Evolutionary conservation across 2,888 invertebrate species (phyloP).

Genomic region (Galerucella pusilla): DNA sequence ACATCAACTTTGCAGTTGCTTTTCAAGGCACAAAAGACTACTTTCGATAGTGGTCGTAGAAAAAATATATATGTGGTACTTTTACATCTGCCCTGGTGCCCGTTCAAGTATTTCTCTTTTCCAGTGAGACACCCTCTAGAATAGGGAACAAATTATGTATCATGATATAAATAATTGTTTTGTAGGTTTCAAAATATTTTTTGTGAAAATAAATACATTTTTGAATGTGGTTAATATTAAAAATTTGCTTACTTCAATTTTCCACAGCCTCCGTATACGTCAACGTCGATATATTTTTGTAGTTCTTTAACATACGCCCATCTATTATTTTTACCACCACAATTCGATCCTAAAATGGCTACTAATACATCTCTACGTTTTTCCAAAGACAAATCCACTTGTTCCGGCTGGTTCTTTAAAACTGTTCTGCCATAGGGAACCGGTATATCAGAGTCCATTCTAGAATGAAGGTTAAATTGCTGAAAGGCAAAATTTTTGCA

Average conservation of each 20-base stretch:
- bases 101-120: no score
- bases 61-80: no score
- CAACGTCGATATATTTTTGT: conserved; percentile 69
- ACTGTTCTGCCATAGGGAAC: conserved; percentile 75
- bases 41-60: no score
- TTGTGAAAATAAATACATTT: neutral
- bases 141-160: no score
- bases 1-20: no score
- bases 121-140: no score
- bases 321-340: conserved; percentile 66
- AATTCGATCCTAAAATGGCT: conserved; percentile 72
- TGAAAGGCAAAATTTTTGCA: neutral
- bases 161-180: no score
- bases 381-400: conserved; percentile 47
- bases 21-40: no score
- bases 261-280: conserved; percentile 71
- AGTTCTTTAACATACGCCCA: conserved; percentile 70
- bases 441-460: conserved; percentile 74
- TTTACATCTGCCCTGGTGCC: no score
- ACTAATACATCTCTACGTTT: conserved; percentile 67
- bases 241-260: conserved; percentile 53
- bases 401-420: conserved; percentile 45
- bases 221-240: neutral
- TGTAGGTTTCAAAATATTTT: no score
- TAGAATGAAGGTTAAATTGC: conserved; percentile 59